Base-by-base conservation (phyloP, 2,113 vertebrate genomes). In the Xiphorhynchus elegans region DNA sequence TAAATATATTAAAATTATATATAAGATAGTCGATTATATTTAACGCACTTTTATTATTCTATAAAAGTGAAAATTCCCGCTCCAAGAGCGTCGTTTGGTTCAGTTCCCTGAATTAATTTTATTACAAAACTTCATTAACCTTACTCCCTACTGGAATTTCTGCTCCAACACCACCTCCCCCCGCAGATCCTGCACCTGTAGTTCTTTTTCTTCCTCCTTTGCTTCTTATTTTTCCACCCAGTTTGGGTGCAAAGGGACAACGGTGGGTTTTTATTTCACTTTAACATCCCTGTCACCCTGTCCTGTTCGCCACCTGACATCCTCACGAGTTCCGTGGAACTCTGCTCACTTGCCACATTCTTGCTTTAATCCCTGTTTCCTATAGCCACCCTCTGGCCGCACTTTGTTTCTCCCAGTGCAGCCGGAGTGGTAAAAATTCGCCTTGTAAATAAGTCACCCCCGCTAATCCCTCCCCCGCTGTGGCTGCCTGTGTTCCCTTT, bases 311-410 rank as follows among this genome's bases (percentile, higher is more conserved):
- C 9, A 5, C 16, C 44, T 7, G 31, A 10, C 7, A 19, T 7
- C 15, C 11, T 1, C 42, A 0, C 0, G 19, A n/a, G 28, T 60
- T 39, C 53, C 15, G 10, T 2, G 37, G 49, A 35, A 7, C 17
- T 5, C 31, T 0, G 59, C 35, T 62, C 46, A 0, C 9, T 4
- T 2, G 7, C 21, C 8, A 11, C 25, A 11, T 29, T 75, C 44
- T 63, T 13, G 29, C 10, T 12, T 28, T 33, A 75, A 59, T 64
- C 39, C 29, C n/a, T 20, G 49, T 50, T 60, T 76, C 28, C 44
- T 8, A 18, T 29, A 59, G 75, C 75, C 50, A 20, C 29, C n/a
- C 60, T 17, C 55, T 31, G 39, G 55, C 37, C 1, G 3, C 44
- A 2, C 15, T 40, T 29, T 3, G 29, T 37, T 29, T 47, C 11